Evolutionary conservation across 92 coral and sea anemone genomes (phyloP).

Genomic region (Metridium senile): DNA sequence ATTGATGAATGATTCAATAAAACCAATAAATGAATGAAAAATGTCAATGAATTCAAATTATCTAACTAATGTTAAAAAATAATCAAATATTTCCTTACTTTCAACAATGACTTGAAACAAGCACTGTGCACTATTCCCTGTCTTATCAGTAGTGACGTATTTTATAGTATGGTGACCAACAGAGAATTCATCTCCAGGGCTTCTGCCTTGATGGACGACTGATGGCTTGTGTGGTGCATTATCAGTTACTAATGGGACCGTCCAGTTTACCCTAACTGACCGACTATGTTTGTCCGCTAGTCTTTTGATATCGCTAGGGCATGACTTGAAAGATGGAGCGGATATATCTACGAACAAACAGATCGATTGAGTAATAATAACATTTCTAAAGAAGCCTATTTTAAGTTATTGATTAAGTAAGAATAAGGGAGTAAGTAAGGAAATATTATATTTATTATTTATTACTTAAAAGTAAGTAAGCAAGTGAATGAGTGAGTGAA

Average conservation of each 20-base stretch:
- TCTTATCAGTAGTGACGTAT: conserved; percentile 53
- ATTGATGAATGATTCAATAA: no score
- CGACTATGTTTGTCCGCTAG: conserved; percentile 28
- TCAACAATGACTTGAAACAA: conserved; percentile 24
- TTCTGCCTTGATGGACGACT: conserved; percentile 40
- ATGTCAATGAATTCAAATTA: no score
- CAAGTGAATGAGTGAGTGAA: no score
- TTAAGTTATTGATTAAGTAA: no score
- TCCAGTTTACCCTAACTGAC: conserved; percentile 14
- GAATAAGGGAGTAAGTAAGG: no score
- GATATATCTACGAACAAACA: conserved; percentile 44
- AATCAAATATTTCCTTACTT: conserved; percentile 41
- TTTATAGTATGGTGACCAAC: conserved; percentile 49
- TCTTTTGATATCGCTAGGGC: conserved; percentile 22
- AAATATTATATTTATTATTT: no score
- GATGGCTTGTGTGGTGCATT: conserved; percentile 32
- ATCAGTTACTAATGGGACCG: conserved; percentile 30
- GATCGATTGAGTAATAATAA: no score
- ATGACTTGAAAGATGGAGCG: conserved; percentile 21
- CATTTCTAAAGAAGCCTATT: no score
- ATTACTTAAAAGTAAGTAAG: no score
- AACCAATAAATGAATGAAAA: no score
- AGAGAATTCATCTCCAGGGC: conserved; percentile 42
- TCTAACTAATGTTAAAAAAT: no score
- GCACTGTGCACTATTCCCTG: conserved; percentile 55